These are phyloP conservation scores for Tachysurus fulvidraco DNA, from an alignment of 2,113 vertebrate genomes.

Conservation along the genomic window DNA sequence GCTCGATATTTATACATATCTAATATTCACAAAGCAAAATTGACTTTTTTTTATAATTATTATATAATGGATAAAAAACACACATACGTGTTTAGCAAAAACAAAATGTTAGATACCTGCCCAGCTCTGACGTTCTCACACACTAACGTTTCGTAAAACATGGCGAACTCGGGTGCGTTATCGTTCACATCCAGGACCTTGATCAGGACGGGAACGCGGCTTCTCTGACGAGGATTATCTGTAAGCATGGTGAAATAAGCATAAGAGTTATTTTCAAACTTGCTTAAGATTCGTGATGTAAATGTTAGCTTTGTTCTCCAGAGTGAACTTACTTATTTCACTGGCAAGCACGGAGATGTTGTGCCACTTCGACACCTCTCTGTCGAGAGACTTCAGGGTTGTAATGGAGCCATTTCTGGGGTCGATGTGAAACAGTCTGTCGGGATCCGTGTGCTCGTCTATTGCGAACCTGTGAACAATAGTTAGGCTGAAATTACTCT, in stretches of 20 bases:
- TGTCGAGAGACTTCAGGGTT: constrained; percentile 78
- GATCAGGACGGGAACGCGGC: constrained; percentile 80
- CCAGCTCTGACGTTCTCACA: constrained; percentile 86
- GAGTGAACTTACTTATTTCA: constrained; percentile 79
- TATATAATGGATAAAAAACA: neutral
- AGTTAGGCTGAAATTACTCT: constrained; percentile 13
- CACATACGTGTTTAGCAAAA: neutral
- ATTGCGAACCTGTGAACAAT: constrained; percentile 76
- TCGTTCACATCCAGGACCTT: constrained; percentile 86
- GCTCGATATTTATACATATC: neutral
- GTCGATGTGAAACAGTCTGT: constrained; percentile 79
- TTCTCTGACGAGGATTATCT: constrained; percentile 84
- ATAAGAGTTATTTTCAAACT: too few relatives aligned
- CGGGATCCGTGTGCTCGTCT: constrained; percentile 81
- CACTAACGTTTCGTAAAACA: constrained; percentile 86
- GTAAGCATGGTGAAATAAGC: constrained; percentile 32
- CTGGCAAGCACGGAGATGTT: constrained; percentile 83
- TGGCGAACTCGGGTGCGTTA: constrained; percentile 83
- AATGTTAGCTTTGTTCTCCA: neutral
- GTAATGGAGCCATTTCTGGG: constrained; percentile 83
- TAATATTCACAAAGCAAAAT: neutral
- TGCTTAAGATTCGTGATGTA: neutral
- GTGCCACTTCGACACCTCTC: constrained; percentile 82
- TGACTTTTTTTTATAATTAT: neutral
- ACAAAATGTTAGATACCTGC: constrained; percentile 71